A percentile compares a stretch with the other conserved stretches of the same genome.
Conservation (phyloP, 2,888 invertebrate genomes). For the Actias luna region DNA sequence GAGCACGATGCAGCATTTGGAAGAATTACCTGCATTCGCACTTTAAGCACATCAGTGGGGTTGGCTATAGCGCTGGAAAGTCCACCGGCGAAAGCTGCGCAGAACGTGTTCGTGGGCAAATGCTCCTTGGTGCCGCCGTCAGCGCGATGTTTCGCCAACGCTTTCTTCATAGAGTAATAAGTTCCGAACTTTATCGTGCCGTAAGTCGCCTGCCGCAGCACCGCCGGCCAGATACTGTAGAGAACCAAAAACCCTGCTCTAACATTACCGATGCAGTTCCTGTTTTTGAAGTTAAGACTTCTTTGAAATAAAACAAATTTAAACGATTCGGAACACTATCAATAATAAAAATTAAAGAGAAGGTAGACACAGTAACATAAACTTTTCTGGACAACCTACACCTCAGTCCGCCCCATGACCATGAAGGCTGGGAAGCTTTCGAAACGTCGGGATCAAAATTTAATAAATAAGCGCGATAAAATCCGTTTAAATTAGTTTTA, state of each 20-base stretch:
- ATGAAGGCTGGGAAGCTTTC: too few species aligned
- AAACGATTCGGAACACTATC: too few species aligned
- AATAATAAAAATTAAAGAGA: too few species aligned
- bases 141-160: slow-evolving; percentile 80
- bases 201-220: slow-evolving; percentile 95
- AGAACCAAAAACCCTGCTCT: not conserved
- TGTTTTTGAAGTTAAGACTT: too few species aligned
- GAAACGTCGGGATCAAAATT: too few species aligned
- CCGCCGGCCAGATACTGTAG: slow-evolving; percentile 94
- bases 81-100: slow-evolving; percentile 93
- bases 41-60: slow-evolving; percentile 97
- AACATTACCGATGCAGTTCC: not conserved
- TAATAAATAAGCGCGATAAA: too few species aligned
- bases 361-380: too few species aligned
- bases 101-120: slow-evolving; percentile 87
- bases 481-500: too few species aligned
- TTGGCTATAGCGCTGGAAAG: slow-evolving; percentile 97
- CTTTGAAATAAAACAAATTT: not conserved
- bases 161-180: slow-evolving; percentile 93
- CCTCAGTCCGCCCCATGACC: too few species aligned
- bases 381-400: too few species aligned
- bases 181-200: slow-evolving; percentile 98
- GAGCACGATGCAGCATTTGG: not conserved
- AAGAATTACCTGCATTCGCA: slow-evolving; percentile 90
- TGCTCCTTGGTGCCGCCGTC: slow-evolving; percentile 77